Conservation (phyloP, 2,888 invertebrate species). For the Synanthedon andrenaeformis region DNA sequence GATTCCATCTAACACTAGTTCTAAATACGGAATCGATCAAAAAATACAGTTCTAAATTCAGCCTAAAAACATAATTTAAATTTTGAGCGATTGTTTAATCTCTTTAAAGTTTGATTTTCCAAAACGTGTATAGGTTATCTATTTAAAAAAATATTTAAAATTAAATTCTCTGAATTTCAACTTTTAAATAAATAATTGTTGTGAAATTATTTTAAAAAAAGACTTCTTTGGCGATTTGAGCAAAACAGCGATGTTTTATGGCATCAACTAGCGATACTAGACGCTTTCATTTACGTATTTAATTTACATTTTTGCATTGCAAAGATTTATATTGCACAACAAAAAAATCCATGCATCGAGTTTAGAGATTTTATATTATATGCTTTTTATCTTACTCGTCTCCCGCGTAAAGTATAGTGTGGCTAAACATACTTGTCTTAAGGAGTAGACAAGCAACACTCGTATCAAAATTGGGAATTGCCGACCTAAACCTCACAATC, state of each 20-base stretch:
- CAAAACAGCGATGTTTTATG: conserved; percentile 50
- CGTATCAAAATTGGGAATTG: too few species aligned
- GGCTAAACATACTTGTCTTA: too few species aligned
- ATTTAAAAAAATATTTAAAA: neutral
- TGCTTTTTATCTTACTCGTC: too few species aligned
- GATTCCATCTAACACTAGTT: conserved; percentile 5
- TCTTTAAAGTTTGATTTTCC: too few species aligned
- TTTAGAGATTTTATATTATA: too few species aligned
- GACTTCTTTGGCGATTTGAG: conserved; percentile 64
- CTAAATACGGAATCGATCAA: conserved; percentile 4
- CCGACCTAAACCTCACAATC: too few species aligned
- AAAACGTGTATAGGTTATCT: too few species aligned
- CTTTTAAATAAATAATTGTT: neutral
- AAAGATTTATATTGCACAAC: neutral
- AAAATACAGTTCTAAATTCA: neutral
- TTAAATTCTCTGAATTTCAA: conserved; percentile 20
- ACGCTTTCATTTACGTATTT: conserved; percentile 5
- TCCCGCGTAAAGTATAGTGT: too few species aligned
- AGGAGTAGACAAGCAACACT: too few species aligned
- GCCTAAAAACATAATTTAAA: too few species aligned
- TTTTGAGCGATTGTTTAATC: too few species aligned
- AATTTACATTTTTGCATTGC: neutral
- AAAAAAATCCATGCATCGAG: too few species aligned
- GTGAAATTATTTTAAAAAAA: neutral
- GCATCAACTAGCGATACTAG: conserved; percentile 57